Percentiles rank a stretch among this genome's conserved stretches.
Evolutionary conservation across 2,113 vertebrate species (phyloP).

Genomic region (Pardalotus punctatus): DNA sequence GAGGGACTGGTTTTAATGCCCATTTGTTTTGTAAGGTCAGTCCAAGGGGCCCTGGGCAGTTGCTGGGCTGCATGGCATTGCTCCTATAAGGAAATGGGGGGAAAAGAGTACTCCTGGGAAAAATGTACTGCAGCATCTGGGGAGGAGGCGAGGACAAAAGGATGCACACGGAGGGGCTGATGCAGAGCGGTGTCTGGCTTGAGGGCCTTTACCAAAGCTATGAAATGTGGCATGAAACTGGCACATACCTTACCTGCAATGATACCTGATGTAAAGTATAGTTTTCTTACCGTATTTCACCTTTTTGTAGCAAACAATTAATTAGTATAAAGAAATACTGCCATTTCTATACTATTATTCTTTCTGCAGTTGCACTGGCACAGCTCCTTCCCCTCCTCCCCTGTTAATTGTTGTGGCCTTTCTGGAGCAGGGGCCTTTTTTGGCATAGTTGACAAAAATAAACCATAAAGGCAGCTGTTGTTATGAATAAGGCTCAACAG

Average conservation of each 20-base stretch:
- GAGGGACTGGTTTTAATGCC: neutral
- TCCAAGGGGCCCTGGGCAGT: neutral
- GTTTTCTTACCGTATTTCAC: neutral
- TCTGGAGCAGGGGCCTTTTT: slow-evolving; percentile 54
- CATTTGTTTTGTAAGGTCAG: neutral
- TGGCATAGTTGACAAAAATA: slow-evolving; percentile 46
- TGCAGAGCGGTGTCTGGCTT: neutral
- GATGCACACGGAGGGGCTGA: neutral
- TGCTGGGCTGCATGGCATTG: neutral
- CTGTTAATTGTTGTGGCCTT: slow-evolving; percentile 45
- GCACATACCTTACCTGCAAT: neutral
- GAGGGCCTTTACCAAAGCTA: neutral
- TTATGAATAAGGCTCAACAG: slow-evolving; percentile 46
- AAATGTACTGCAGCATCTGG: neutral
- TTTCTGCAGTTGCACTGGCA: neutral
- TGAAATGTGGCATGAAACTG: neutral
- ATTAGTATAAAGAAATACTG: neutral
- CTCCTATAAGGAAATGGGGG: neutral
- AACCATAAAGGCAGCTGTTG: slow-evolving; percentile 52
- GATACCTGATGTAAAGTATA: neutral
- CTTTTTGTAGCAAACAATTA: neutral
- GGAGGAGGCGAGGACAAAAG: neutral
- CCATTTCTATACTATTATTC: neutral
- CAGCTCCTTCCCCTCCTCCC: slow-evolving; percentile 1
- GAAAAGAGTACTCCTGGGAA: neutral